A percentile compares a stretch with the other conserved stretches of the same genome.
phyloP scores from a whole-genome alignment of 2,888 invertebrate genomes.

The Ceriagrion tenellum region DNA sequence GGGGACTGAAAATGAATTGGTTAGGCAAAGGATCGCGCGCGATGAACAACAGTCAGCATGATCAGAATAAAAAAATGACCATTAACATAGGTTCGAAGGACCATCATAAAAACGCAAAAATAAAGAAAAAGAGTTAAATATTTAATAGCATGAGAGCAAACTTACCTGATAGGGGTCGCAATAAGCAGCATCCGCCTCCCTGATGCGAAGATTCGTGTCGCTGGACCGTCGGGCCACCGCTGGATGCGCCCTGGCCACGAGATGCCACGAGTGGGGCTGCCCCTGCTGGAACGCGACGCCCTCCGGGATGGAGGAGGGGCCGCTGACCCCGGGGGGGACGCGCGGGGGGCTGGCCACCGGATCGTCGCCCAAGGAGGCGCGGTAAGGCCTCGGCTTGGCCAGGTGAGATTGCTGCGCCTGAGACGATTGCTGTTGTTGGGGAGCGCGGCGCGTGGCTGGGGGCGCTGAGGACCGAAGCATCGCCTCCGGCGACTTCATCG shows the following conservation, averaged over 20 bases:
- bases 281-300: conserved; percentile 73
- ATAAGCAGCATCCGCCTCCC: conserved; percentile 35
- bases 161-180: conserved; percentile 55
- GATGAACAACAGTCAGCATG: too few relatives aligned
- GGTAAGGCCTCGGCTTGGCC: conserved; percentile 74
- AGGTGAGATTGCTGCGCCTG: conserved; percentile 71
- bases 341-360: conserved; percentile 65
- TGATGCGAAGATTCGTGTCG: conserved; percentile 48
- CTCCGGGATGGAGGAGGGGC: neutral
- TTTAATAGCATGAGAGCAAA: neutral
- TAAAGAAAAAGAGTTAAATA: neutral
- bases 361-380: conserved; percentile 70
- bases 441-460: neutral
- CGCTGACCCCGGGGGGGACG: conserved; percentile 68
- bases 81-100: neutral
- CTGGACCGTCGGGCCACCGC: conserved; percentile 42
- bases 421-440: conserved; percentile 49
- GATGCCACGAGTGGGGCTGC: conserved; percentile 74
- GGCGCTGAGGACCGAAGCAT: conserved; percentile 75
- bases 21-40: too few relatives aligned
- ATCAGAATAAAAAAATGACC: too few relatives aligned
- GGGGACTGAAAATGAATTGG: too few relatives aligned
- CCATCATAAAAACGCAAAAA: too few relatives aligned
- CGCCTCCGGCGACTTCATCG: conserved; percentile 78
- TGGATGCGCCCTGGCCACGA: conserved; percentile 72